These are phyloP conservation scores for Coturnix japonica DNA, from an alignment of 2,113 vertebrate species.

Conservation along the genomic window DNA sequence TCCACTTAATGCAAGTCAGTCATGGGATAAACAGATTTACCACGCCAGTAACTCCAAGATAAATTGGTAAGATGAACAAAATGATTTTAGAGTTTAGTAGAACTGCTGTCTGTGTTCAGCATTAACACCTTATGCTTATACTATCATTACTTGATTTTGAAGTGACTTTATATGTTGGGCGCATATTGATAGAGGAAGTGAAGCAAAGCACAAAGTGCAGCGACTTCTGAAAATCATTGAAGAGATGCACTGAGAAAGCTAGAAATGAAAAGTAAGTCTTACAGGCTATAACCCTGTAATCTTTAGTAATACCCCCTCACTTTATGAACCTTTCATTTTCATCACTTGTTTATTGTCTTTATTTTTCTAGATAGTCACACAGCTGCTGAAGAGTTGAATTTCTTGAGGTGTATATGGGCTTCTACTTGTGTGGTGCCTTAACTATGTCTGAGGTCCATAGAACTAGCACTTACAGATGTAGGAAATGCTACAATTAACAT, in stretches of 20 bases:
- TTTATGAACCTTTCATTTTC: background rate
- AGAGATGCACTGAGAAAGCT: background rate
- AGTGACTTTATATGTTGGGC: background rate
- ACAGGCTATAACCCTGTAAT: background rate
- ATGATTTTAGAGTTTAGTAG: background rate
- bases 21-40: background rate
- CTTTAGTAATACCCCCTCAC: background rate
- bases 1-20: background rate
- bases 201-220: background rate
- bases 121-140: background rate
- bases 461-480: background rate
- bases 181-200: background rate
- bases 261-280: background rate
- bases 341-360: background rate
- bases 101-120: background rate
- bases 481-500: background rate
- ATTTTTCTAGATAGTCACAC: background rate
- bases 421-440: background rate
- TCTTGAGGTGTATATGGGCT: background rate
- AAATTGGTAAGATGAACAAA: background rate
- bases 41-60: background rate
- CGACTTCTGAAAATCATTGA: background rate
- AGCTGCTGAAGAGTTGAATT: background rate
- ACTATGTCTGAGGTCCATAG: background rate
- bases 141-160: background rate